Evolutionary conservation across 2,888 invertebrate species (phyloP).

Genomic region (Pherbina coryleti): DNA sequence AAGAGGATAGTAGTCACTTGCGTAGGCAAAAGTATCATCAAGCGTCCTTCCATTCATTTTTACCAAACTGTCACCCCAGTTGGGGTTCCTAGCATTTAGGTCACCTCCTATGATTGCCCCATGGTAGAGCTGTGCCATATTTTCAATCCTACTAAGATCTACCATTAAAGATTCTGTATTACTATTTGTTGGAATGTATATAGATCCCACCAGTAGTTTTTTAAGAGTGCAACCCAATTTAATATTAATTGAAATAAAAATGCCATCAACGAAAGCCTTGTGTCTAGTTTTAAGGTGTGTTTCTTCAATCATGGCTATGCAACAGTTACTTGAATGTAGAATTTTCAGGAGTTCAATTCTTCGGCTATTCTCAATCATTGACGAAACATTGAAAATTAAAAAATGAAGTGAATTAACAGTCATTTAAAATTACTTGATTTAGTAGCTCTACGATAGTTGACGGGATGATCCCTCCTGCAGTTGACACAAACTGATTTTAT

Average conservation of each 20-base stretch:
- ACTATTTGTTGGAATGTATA: background rate
- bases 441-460: background rate
- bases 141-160: background rate
- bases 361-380: conserved; percentile 24
- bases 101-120: background rate
- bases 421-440: conserved; percentile 1
- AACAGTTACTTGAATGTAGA: background rate
- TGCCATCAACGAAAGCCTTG: background rate
- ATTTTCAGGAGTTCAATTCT: background rate
- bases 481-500: no score
- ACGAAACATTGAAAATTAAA: background rate
- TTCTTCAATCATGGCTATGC: background rate
- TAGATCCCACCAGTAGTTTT: background rate
- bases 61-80: background rate
- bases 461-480: no score
- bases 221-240: background rate
- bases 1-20: no score
- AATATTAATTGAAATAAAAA: background rate
- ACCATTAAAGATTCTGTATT: background rate
- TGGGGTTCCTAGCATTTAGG: background rate
- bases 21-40: no score
- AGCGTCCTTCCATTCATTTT: background rate
- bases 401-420: background rate
- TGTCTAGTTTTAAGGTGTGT: background rate
- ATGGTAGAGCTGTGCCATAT: background rate